A percentile compares a stretch with the other conserved stretches of the same genome.
These are phyloP conservation scores for Octomys mimax DNA, from an alignment of 2,797 vertebrate genomes.

Conservation along the genomic window DNA sequence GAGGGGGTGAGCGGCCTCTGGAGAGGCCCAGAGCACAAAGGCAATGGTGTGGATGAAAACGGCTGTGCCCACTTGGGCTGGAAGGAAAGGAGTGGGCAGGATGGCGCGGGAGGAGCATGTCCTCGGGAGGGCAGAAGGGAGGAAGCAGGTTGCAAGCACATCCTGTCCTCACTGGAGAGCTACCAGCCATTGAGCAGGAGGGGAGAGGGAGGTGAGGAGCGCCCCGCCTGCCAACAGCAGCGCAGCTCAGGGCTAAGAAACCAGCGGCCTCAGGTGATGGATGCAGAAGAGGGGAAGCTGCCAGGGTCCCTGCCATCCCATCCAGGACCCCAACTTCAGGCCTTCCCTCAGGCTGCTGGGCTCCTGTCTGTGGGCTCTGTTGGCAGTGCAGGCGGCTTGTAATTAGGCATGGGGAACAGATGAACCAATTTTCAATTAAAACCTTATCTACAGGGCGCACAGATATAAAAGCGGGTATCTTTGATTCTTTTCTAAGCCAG, in stretches of 20 bases:
- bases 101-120: neutral
- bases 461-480: conserved; percentile 73
- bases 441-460: conserved; percentile 75
- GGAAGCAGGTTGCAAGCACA: conserved; percentile 43
- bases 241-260: neutral
- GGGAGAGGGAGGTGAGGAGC: neutral
- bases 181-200: neutral
- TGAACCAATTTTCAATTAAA: conserved; percentile 84
- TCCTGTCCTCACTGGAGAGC: conserved; percentile 16
- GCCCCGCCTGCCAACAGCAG: neutral
- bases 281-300: neutral
- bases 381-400: neutral
- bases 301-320: neutral
- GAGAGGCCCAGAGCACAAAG: neutral
- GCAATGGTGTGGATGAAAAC: neutral
- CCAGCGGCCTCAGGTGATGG: neutral
- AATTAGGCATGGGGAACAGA: conserved; percentile 56
- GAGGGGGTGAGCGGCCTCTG: neutral
- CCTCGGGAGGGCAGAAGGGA: neutral
- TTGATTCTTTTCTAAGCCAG: conserved; percentile 76
- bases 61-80: neutral
- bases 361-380: neutral
- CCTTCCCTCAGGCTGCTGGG: neutral
- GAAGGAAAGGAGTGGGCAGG: conserved; percentile 39
- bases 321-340: neutral